phyloP scores from a whole-genome alignment of 2,797 vertebrate species.

The Gymnoscopelus microlampas region DNA sequence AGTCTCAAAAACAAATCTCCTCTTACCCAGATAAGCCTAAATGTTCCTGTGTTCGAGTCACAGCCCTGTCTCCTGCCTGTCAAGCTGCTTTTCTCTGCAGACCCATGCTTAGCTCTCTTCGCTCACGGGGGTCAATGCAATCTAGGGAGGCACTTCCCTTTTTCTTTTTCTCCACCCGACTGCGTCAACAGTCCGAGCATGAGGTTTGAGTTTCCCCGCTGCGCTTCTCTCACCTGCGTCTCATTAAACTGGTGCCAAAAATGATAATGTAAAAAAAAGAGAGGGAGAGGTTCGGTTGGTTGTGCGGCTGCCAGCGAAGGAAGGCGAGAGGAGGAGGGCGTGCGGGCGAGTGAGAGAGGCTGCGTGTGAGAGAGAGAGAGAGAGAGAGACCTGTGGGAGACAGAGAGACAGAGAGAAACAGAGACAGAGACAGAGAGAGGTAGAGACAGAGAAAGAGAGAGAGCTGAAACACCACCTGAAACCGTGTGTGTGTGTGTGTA shows the following conservation, averaged over 20 bases:
- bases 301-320: constrained; percentile 29
- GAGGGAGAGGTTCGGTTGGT: constrained; percentile 1
- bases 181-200: constrained; percentile 61
- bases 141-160: constrained; percentile 48
- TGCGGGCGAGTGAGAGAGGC: constrained; percentile 9
- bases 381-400: constrained; percentile 29
- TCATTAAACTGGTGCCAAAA: constrained; percentile 65
- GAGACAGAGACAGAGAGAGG: not conserved
- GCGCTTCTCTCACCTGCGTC: constrained; percentile 69
- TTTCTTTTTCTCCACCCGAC: constrained; percentile 38
- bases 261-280: constrained; percentile 51
- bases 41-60: no score
- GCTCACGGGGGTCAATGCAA: constrained; percentile 42
- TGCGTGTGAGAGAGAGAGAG: constrained; percentile 13
- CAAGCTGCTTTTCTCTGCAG: constrained; percentile 9
- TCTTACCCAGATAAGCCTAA: no score
- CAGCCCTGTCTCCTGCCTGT: constrained; percentile 26
- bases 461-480: constrained; percentile 41
- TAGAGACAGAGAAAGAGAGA: not conserved
- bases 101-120: not conserved
- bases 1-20: no score
- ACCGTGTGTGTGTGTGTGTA: constrained; percentile 19
- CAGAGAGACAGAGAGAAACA: not conserved
- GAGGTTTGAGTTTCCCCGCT: constrained; percentile 49
- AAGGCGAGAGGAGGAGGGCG: not conserved